These are phyloP conservation scores for Campoplex capitator DNA, from an alignment of 2,888 invertebrate genomes.

Conservation along the genomic window DNA sequence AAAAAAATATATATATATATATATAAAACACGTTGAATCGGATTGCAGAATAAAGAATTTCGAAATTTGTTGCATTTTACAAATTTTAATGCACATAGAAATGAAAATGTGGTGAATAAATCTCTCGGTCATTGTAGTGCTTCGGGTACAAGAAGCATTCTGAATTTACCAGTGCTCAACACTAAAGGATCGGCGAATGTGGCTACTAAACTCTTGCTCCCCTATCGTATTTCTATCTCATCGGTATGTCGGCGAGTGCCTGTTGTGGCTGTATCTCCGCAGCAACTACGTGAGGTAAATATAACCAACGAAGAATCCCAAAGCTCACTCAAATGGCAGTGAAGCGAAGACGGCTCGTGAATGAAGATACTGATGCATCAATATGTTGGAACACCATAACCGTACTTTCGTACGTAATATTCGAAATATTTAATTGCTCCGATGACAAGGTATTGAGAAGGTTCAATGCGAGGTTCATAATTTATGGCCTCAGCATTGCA, in stretches of 20 bases:
- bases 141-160: constrained; percentile 2
- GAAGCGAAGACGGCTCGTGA: constrained; percentile 40
- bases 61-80: no score
- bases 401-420: not conserved
- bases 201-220: not conserved
- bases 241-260: constrained; percentile 29
- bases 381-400: not conserved
- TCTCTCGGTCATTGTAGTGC: not conserved
- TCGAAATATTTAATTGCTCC: no score
- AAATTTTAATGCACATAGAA: no score
- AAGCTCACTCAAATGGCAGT: constrained; percentile 23
- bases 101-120: no score
- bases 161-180: not conserved
- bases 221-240: constrained; percentile 10
- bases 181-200: not conserved
- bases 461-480: no score
- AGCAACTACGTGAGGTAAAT: constrained; percentile 60
- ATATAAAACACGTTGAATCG: no score
- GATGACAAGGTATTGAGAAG: no score
- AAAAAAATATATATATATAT: no score
- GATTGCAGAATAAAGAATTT: no score
- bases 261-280: constrained; percentile 7
- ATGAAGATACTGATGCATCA: constrained; percentile 26
- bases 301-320: constrained; percentile 36
- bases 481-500: no score